Evolutionary conservation across 2,113 vertebrate species (phyloP).

Genomic region (Grallaria varia): DNA sequence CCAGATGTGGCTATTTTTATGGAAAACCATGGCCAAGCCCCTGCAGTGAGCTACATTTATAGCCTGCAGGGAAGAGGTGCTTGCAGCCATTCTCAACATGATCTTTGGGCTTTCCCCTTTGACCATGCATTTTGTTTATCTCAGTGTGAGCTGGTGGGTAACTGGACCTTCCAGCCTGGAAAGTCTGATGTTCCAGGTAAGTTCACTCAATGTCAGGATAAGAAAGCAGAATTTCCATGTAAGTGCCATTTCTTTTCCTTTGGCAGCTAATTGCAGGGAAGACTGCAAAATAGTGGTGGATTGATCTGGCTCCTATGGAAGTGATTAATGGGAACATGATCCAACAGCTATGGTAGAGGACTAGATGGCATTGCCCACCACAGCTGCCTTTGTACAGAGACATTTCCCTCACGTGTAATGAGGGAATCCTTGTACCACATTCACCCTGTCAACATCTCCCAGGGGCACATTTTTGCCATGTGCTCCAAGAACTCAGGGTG

Average conservation of each 20-base stretch:
- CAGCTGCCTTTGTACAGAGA: background rate
- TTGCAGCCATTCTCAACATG: background rate
- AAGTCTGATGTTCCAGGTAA: background rate
- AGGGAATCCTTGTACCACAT: background rate
- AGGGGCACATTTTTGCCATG: background rate
- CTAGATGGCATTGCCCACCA: background rate
- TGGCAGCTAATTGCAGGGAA: background rate
- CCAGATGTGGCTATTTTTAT: background rate
- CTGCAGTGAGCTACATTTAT: background rate
- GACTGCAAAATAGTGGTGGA: background rate
- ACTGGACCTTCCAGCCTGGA: background rate
- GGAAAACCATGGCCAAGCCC: background rate
- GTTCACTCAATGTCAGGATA: background rate
- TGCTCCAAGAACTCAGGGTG: background rate
- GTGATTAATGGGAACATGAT: background rate
- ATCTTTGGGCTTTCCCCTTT: background rate
- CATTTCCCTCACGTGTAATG: background rate
- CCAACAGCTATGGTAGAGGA: background rate
- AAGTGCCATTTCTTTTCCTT: background rate
- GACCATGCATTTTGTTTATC: background rate
- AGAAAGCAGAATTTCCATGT: background rate
- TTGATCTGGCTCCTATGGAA: slow-evolving; percentile 10
- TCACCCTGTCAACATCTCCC: rapidly evolving
- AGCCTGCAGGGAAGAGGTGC: background rate
- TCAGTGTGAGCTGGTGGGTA: background rate